Conservation (phyloP, 2,888 invertebrate species). For the Zygothrica quintamaculata region DNA sequence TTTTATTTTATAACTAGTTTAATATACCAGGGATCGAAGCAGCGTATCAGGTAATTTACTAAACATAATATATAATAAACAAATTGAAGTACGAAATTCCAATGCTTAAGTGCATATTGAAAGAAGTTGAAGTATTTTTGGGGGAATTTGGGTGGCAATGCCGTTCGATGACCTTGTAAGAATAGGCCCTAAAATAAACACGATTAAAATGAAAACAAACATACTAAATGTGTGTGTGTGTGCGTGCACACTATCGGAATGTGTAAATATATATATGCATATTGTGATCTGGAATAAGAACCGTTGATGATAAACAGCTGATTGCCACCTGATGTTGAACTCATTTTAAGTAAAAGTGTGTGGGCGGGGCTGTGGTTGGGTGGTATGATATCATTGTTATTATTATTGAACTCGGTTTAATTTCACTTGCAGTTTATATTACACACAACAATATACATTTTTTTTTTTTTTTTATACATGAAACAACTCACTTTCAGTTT, state of each 20-base stretch:
- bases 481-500: too few species aligned
- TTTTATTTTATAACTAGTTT: not conserved
- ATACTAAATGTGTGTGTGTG: conserved; percentile 18
- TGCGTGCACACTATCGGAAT: conserved; percentile 41
- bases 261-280: conserved; percentile 27
- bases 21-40: conserved; percentile 7
- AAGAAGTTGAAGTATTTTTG: conserved; percentile 33
- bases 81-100: too few species aligned
- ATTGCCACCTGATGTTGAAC: conserved; percentile 62
- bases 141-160: conserved; percentile 55
- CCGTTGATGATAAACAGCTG: conserved; percentile 61
- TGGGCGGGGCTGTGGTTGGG: conserved; percentile 33
- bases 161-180: conserved; percentile 72
- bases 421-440: too few species aligned
- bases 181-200: conserved; percentile 60
- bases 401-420: conserved; percentile 7
- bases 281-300: conserved; percentile 33
- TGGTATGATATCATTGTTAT: conserved; percentile 65
- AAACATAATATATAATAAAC: too few species aligned
- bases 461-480: too few species aligned
- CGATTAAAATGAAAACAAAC: conserved; percentile 61
- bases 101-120: conserved; percentile 38
- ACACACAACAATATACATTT: conserved; percentile 2
- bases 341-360: conserved; percentile 31
- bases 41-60: conserved; percentile 8